Conservation (phyloP, 2,888 invertebrate species). For the Pollenia labialis region DNA sequence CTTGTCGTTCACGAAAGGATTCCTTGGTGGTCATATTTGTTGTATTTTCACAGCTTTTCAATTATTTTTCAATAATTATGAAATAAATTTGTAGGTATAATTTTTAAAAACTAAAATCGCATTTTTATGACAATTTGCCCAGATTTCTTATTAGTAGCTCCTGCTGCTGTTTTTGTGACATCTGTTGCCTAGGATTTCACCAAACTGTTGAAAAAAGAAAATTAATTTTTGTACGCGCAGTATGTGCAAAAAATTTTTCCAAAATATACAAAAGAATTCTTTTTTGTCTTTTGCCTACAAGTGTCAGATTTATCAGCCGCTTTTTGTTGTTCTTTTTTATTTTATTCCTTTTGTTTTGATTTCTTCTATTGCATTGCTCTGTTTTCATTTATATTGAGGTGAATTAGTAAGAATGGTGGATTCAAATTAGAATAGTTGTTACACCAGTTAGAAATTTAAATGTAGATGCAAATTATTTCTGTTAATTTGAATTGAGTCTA, state of each 20-base stretch:
- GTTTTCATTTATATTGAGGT: not conserved
- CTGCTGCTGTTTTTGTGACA: conserved; percentile 43
- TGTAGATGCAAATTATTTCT: no score
- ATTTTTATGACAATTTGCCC: not conserved
- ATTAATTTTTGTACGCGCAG: conserved; percentile 1
- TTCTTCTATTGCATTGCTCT: not conserved
- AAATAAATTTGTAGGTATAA: conserved; percentile 18
- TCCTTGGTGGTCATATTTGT: conserved; percentile 84
- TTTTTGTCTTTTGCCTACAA: conserved; percentile 21
- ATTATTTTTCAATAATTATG: conserved; percentile 20
- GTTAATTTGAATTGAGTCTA: no score
- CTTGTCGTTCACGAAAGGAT: conserved; percentile 91
- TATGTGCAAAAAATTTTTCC: conserved; percentile 33
- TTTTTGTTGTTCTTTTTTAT: conserved; percentile 31
- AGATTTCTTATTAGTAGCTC: conserved; percentile 25
- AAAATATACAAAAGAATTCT: conserved; percentile 43
- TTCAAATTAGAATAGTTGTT: not conserved
- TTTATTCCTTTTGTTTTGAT: conserved; percentile 43
- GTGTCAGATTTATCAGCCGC: conserved; percentile 61
- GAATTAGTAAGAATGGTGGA: not conserved
- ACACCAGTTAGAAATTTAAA: no score
- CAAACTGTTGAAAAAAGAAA: conserved; percentile 32
- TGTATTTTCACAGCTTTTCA: not conserved
- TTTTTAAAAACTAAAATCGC: not conserved
- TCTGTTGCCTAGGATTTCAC: conserved; percentile 48